Percentiles rank a stretch among this genome's conserved stretches.
Conservation (phyloP, 2,888 invertebrate genomes). For the Aphidoletes aphidimyza region DNA sequence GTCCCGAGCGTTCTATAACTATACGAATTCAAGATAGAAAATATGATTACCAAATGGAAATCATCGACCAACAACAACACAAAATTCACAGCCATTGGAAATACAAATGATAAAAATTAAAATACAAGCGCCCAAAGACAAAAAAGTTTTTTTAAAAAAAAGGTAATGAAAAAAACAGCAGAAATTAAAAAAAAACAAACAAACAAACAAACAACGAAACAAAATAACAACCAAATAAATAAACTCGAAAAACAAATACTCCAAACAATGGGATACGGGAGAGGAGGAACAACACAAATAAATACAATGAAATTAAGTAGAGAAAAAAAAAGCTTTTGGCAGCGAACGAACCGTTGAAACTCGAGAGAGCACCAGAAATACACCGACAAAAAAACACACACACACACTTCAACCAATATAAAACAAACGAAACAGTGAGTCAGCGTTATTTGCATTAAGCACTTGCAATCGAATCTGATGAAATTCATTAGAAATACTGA, state of each 20-base stretch:
- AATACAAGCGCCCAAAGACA: slow-evolving; percentile 25
- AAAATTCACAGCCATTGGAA: not conserved
- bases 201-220: not conserved
- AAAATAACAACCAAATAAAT: not conserved
- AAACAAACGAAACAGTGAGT: not conserved
- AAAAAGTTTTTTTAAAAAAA: slow-evolving; percentile 14
- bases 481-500: slow-evolving; percentile 40
- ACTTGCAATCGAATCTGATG: slow-evolving; percentile 49
- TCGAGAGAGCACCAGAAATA: too few species aligned
- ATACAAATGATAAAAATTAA: slow-evolving; percentile 8
- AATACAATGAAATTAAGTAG: slow-evolving; percentile 4
- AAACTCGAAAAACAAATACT: slow-evolving; percentile 33
- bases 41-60: slow-evolving; percentile 19
- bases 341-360: not conserved
- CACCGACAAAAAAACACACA: too few species aligned
- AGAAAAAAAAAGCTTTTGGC: not conserved
- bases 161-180: not conserved
- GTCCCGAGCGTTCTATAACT: not conserved
- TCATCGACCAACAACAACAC: not conserved
- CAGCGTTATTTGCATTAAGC: slow-evolving; percentile 13
- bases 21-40: slow-evolving; percentile 24
- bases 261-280: slow-evolving; percentile 27
- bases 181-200: not conserved
- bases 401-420: not conserved
- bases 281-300: not conserved